Base-by-base conservation (phyloP, 2,888 invertebrate species). In the Desoria tigrina region DNA sequence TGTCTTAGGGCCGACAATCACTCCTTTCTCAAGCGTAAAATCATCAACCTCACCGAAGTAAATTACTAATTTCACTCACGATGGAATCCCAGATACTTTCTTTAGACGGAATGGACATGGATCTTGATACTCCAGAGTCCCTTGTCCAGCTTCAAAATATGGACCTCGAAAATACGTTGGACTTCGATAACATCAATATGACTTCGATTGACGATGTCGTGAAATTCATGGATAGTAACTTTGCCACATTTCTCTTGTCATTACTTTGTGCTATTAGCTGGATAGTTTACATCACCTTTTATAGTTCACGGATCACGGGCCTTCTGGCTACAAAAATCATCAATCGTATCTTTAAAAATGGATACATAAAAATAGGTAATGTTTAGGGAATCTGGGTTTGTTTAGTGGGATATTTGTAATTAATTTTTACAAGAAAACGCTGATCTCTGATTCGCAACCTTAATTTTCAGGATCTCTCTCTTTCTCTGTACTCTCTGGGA, bases 251-350 rank as follows among this genome's bases (percentile, higher is more conserved):
- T 74, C 84, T 94, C 26, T 88, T 88, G 77, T 92, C 93, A 65
- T 83, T 94, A 57, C 84, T 90, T 76, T 88, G 90, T 69, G 90
- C 91, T 24, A 89, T 92, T 78, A 84, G 88, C 42, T 97, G 96
- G 96, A 87, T 94, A 59, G 89, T 94, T 74, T 97, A 96, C 82
- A 90, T 94, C 78, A 90, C 92, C 0, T 95, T 93, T 82, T 97
- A 96, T 83, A 95, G 95, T 81, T 94, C 94, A 61, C 86, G 96
- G 69, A 87, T 97, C 2, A 85, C 94, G 75, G 97, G 95, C 28
- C 90, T 92, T 79, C 86, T 96, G 77, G 84, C 95, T 61, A 96
- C 96, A 9, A 88, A 90, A 80, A 84, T 94, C 63, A 85, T 92
- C 61, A 96, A 95, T 82, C 87, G 88, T 78, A 89, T 96, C 81